Percentiles rank a stretch among this genome's conserved stretches.
Conservation (phyloP, 2,888 invertebrate genomes). For the Rotaria sp. region DNA sequence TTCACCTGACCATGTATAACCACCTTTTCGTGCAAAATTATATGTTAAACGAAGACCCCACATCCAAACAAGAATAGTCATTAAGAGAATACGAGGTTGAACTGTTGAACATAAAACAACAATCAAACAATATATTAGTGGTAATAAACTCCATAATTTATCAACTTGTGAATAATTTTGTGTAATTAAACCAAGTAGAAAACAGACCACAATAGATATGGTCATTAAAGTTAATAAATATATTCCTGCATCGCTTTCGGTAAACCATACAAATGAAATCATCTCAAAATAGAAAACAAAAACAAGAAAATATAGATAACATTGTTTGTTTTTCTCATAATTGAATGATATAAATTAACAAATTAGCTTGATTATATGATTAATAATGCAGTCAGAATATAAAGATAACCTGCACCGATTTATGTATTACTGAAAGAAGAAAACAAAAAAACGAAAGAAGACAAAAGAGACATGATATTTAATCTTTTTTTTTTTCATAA, state of each 20-base stretch:
- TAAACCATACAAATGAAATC: background rate
- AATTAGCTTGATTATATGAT: background rate
- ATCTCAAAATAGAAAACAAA: background rate
- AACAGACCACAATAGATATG: background rate
- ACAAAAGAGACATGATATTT: background rate
- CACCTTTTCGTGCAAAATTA: conserved; percentile 38
- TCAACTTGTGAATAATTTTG: conserved; percentile 30
- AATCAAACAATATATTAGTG: conserved; percentile 34
- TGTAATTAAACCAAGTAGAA: background rate
- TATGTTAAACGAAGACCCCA: conserved; percentile 35
- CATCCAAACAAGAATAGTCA: conserved; percentile 28
- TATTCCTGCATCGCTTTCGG: background rate
- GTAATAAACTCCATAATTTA: conserved; percentile 38
- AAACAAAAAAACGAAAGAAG: background rate
- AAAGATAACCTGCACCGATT: background rate
- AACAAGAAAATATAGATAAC: background rate
- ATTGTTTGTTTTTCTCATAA: background rate
- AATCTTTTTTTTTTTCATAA: background rate
- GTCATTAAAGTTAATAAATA: background rate
- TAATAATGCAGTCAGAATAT: background rate
- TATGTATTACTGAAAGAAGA: background rate
- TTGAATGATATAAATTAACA: background rate
- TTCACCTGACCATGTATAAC: conserved; percentile 36
- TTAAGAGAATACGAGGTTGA: background rate
- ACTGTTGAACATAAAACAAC: background rate